phyloP scores from a whole-genome alignment of 2,113 vertebrate genomes.

The Myiopsitta monachus region DNA sequence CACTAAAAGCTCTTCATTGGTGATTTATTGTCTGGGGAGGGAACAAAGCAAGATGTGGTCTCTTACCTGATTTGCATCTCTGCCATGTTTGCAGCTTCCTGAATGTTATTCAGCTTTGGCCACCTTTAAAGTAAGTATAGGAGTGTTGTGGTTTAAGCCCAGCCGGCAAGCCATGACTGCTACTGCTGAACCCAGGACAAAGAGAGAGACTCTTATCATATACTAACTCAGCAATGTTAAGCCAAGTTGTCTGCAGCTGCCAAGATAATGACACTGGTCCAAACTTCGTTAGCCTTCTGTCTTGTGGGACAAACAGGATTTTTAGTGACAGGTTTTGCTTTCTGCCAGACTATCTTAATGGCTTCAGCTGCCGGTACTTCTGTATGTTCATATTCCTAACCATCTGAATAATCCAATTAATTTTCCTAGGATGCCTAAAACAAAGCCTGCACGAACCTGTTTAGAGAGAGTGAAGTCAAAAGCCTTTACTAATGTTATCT shows the following conservation, averaged over 20 bases:
- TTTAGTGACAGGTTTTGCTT: neutral
- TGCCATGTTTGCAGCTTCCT: neutral
- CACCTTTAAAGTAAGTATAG: neutral
- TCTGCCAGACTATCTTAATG: neutral
- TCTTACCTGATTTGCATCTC: neutral
- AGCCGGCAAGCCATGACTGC: too few species aligned
- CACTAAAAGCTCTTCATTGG: neutral
- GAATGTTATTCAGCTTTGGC: neutral
- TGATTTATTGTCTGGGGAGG: neutral
- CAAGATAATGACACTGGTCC: neutral
- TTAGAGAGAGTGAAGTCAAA: neutral
- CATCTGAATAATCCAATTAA: neutral
- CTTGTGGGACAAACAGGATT: neutral
- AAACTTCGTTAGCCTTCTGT: neutral
- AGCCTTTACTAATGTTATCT: neutral
- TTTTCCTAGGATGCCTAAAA: neutral
- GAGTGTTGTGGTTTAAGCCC: too few species aligned
- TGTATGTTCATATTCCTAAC: neutral
- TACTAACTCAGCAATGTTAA: neutral
- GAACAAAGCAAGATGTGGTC: neutral
- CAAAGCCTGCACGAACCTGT: neutral
- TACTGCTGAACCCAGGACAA: too few species aligned
- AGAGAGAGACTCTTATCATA: neutral
- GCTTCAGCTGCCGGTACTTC: constrained; percentile 14
- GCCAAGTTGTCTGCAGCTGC: neutral